Conservation (phyloP, 2,888 invertebrate species). For the Drosophila nr. fundita region DNA sequence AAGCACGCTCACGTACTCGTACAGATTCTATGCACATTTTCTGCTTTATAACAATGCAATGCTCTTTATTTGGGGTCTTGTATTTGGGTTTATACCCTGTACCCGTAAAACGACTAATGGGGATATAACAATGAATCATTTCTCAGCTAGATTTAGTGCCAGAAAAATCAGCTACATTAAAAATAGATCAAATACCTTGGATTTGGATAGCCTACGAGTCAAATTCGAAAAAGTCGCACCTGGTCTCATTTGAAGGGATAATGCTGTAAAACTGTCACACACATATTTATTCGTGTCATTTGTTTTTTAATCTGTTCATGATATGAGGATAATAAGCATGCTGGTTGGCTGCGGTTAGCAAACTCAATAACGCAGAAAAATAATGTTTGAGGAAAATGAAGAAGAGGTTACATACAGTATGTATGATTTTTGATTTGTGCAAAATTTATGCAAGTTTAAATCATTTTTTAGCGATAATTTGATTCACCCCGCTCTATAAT, state of each 20-base stretch:
- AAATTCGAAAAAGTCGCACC: not conserved
- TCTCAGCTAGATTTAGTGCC: not conserved
- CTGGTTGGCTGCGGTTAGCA: not conserved
- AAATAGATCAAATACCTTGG: not conserved
- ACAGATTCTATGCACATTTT: conserved; percentile 15
- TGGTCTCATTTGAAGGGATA: not conserved
- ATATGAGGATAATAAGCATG: not conserved
- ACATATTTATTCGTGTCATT: too few relatives aligned
- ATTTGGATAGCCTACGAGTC: not conserved
- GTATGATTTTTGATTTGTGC: not conserved
- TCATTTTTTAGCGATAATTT: not conserved
- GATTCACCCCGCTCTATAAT: too few relatives aligned
- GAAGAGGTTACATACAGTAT: not conserved
- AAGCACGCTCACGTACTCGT: conserved; percentile 9
- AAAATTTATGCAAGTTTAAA: not conserved
- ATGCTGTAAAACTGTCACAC: not conserved
- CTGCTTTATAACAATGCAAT: conserved; percentile 48
- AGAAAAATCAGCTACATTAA: not conserved
- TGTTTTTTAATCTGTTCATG: not conserved
- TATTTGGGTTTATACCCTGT: conserved; percentile 9
- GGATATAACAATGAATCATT: conserved; percentile 1
- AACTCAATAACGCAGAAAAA: not conserved
- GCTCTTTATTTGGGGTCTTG: conserved; percentile 32
- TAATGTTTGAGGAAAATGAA: not conserved
- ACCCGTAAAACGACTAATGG: not conserved